Base-by-base conservation (phyloP, 2,797 vertebrate species). In the Pseudochromis fuscus region DNA sequence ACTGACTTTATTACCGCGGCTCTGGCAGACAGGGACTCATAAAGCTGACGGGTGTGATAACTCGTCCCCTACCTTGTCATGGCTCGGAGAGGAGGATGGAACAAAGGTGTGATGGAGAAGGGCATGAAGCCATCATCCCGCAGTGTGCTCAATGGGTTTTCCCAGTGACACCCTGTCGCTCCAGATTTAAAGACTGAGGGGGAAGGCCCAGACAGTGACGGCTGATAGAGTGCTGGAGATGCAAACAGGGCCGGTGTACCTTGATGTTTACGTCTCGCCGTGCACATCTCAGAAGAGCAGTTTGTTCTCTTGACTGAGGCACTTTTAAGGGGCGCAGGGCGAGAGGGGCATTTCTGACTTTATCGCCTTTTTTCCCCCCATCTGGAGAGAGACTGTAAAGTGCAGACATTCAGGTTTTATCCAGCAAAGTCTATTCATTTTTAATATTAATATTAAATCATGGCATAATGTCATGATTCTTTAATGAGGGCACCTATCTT, bases 1-100 rank as follows among this genome's bases (percentile, higher is more conserved):
- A 49, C 74, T 45, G 75, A 75, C 81, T 92, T 93, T 91, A 93
- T 93, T 89, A 90, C 88, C 77, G 27, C 65, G 19, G 77, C 81
- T 58, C 76, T n/a, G 67, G 78, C 86, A 84, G 90, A 90, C 83
- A 28, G 91, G 81, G 92, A 90, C 87, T 85, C 89, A 82, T 92
- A 93, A 93, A 91, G 87, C 89, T 89, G 92, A 91, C 86, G 77
- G 88, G 77, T 46, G 88, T 73, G 89, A 93, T 92, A 91, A 91
- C 91, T 91, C 83, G 81, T 88, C 85, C 77, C 50, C 72, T 87
- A 66, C 85, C 87, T 91, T 88, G 91, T 90, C 90, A 75, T 68
- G 82, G 78, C 74, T 68, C 38, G 33, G 72, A 80, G 84, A 87
- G 78, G 88, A 83, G 73, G 85, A 91, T 81, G 85, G 83, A 85